A percentile compares a stretch with the other conserved stretches of the same genome.
These are phyloP conservation scores for Gephyroberyx darwinii DNA, from an alignment of 2,797 vertebrate genomes.

Conservation along the genomic window DNA sequence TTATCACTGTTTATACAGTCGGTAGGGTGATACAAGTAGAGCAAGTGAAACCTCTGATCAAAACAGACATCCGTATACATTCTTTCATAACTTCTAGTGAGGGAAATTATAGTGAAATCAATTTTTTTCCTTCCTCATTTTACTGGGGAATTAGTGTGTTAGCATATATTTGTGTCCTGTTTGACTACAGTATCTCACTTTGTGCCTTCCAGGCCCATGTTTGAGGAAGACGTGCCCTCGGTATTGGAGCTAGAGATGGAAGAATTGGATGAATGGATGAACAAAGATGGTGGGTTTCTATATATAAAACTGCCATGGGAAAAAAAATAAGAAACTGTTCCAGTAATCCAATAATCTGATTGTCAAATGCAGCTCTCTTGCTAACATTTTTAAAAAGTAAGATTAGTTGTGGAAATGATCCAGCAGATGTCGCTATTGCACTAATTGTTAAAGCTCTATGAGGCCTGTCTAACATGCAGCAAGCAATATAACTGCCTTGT, in stretches of 20 bases:
- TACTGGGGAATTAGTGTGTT: background rate
- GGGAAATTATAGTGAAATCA: no score
- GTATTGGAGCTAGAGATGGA: slow-evolving; percentile 99
- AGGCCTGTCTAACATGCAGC: background rate
- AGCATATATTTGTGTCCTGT: background rate
- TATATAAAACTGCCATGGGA: background rate
- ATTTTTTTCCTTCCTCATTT: no score
- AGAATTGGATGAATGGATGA: slow-evolving; percentile 96
- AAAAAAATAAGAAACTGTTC: background rate
- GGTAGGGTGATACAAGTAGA: no score
- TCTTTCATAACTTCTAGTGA: no score
- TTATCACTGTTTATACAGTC: no score
- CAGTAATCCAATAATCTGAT: no score
- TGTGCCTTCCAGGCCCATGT: slow-evolving; percentile 88
- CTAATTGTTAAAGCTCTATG: background rate
- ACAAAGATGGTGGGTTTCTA: slow-evolving; percentile 83
- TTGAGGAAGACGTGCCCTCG: slow-evolving; percentile 97
- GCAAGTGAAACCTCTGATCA: no score
- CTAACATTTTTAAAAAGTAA: no score
- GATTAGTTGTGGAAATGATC: background rate
- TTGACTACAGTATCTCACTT: background rate
- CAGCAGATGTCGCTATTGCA: slow-evolving; percentile 71
- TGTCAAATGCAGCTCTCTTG: no score
- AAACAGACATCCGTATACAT: no score
- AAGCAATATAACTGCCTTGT: background rate